Percentiles rank a stretch among this genome's conserved stretches.
phyloP scores from a whole-genome alignment of 1,140 invertebrate genomes.

The Trichonephila clavata region DNA sequence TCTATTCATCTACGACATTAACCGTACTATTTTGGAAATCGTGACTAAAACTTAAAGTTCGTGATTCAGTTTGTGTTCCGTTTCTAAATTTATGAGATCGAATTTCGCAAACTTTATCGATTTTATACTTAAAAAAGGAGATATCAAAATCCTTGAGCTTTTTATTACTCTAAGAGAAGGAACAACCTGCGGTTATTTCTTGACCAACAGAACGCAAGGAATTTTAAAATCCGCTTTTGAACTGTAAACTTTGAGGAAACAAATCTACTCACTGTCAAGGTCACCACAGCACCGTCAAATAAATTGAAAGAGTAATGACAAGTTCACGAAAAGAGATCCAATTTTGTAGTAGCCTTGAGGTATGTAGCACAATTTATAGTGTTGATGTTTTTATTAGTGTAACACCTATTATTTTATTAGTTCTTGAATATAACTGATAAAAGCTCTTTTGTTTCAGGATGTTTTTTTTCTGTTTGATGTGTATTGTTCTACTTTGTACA shows the following conservation, averaged over 20 bases:
- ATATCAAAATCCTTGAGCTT: neutral
- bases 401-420: neutral
- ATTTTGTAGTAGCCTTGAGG: neutral
- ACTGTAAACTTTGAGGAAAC: neutral
- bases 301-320: neutral
- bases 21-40: neutral
- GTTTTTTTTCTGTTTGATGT: no score
- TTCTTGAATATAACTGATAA: neutral
- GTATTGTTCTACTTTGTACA: no score
- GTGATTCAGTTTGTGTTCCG: neutral
- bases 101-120: neutral
- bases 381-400: neutral
- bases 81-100: neutral
- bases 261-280: neutral
- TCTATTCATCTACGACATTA: neutral
- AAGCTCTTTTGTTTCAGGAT: no score
- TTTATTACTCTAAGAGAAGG: neutral
- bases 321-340: neutral
- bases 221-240: neutral
- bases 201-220: neutral
- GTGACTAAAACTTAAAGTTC: neutral
- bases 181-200: neutral
- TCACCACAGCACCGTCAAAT: neutral
- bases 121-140: neutral
- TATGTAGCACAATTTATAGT: neutral